Base-by-base conservation (phyloP, 2,888 invertebrate genomes). In the Yponomeuta evonymella region DNA sequence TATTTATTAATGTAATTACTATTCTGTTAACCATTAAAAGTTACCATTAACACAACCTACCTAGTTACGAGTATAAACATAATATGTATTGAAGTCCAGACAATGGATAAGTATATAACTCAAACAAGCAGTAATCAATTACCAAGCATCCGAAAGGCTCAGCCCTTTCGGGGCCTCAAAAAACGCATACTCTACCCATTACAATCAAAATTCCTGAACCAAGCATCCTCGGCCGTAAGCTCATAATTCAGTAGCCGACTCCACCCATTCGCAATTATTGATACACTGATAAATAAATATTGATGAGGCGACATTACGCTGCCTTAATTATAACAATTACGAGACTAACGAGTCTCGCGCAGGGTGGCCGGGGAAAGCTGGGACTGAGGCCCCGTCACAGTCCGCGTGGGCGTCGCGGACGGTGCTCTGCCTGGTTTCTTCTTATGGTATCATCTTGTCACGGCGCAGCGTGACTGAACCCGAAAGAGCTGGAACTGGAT, bases 321-420 rank as follows among this genome's bases (percentile, higher is more conserved):
- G 85, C 85, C 79, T 80, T 86, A 84, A 86, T 88, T 87, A 87
- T 88, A 86, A 88, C 88, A 88, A 89, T 89, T 88, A 88, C 81
- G 80, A 80, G 77, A 80, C 82, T 86, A 87, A 84, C 71, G 72
- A 75, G 74, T 69, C 73, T 76, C 75, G 79, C 80, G 73, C 77
- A 79, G 84, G 85, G 85, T 85, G 85, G 84, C 78, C 84, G n/a
- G 72, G 36, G 66, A 69, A 70, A 70, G 70, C 43, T 65, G 48
- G 33, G 23, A 58, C 15, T 23, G 65, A 12, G 69, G 70, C 48
- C 69, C 51, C 71, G 36, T 48, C 62, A 70, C 58, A 48, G 30
- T 43, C 9, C 10, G 12, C 23, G 62, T 9, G 43, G 71, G 70
- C 10, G 73, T 15, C 36, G 5, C 12, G 75, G 0, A 78, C 15